Conservation (phyloP, 2,888 invertebrate species). For the Rhaphigaster nebulosa region DNA sequence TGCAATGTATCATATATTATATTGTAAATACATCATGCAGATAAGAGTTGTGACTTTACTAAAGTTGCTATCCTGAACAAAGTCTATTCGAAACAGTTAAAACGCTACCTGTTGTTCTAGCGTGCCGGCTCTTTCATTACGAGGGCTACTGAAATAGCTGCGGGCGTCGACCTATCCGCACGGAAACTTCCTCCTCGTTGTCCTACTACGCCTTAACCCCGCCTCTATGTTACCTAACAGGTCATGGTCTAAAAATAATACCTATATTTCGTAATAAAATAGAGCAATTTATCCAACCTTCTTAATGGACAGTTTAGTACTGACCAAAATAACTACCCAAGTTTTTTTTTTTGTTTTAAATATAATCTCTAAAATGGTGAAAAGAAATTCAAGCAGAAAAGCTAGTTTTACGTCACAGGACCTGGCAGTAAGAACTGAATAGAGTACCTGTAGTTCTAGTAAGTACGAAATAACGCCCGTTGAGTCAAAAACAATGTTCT, state of each 20-base stretch:
- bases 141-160: slow-evolving; percentile 9
- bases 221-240: neutral
- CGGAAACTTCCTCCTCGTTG: slow-evolving; percentile 21
- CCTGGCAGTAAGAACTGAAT: too few relatives aligned
- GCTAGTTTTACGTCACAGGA: too few relatives aligned
- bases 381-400: too few relatives aligned
- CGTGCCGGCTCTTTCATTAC: neutral
- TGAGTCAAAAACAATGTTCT: too few relatives aligned
- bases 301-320: neutral
- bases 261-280: neutral
- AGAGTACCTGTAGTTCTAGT: too few relatives aligned
- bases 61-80: neutral
- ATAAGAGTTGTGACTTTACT: neutral
- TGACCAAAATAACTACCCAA: too few relatives aligned
- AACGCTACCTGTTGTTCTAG: slow-evolving; percentile 25
- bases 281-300: neutral
- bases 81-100: neutral
- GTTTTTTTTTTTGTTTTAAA: too few relatives aligned
- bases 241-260: neutral
- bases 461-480: too few relatives aligned
- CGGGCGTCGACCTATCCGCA: slow-evolving; percentile 9
- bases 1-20: neutral
- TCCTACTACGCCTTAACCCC: slow-evolving; percentile 7
- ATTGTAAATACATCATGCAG: neutral
- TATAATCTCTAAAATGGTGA: too few relatives aligned